phyloP scores from a whole-genome alignment of 1,140 invertebrate species.

The Colletes latitarsis region DNA sequence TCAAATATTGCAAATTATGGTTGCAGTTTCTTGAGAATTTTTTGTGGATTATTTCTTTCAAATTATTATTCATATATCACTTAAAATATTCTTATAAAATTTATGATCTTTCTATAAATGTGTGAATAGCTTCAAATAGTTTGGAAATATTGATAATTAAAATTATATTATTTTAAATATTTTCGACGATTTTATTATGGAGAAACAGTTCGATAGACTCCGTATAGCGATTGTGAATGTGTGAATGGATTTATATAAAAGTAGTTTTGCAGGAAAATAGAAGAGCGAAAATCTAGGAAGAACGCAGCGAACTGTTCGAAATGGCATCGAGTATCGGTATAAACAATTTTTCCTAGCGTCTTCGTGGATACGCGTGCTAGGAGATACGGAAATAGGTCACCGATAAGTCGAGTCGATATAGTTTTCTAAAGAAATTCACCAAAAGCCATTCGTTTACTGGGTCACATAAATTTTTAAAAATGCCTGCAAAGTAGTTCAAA shows the following conservation, averaged over 20 bases:
- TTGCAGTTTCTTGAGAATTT: too few species aligned
- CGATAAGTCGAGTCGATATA: constrained; percentile 8
- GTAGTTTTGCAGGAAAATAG: not conserved
- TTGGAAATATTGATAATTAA: too few species aligned
- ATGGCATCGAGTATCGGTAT: constrained; percentile 6
- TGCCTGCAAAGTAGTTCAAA: not conserved
- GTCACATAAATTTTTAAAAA: not conserved
- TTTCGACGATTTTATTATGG: too few species aligned
- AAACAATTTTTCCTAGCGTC: constrained; percentile 1
- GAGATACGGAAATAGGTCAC: constrained; percentile 23
- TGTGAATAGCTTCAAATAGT: too few species aligned
- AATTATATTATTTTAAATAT: too few species aligned
- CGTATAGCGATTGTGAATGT: too few species aligned
- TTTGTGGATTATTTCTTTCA: too few species aligned
- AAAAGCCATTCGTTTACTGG: not conserved
- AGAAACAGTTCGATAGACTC: too few species aligned
- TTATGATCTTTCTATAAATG: too few species aligned
- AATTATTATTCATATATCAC: too few species aligned
- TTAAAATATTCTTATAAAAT: too few species aligned
- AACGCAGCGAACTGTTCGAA: not conserved
- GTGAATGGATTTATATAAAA: not conserved
- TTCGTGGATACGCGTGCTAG: not conserved
- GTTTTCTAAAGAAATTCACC: not conserved
- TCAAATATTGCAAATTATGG: too few species aligned
- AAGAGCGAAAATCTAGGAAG: not conserved